Percentiles rank a stretch among this genome's conserved stretches.
These are phyloP conservation scores for Malacoraja senta DNA, from an alignment of 2,797 vertebrate genomes.

Conservation along the genomic window DNA sequence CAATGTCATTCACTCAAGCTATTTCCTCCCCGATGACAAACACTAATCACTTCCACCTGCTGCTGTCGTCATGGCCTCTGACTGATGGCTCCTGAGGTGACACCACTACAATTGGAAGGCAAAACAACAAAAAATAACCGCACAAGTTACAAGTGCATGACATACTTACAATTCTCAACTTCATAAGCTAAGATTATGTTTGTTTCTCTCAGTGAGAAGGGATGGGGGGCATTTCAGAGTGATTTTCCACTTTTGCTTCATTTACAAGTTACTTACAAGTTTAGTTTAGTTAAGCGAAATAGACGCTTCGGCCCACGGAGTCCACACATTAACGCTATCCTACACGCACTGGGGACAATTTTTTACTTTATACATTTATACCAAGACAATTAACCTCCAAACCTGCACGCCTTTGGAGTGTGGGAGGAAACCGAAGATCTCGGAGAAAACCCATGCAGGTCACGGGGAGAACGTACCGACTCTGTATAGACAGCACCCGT, in stretches of 20 bases:
- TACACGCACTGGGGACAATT: no score
- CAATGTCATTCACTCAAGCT: slow-evolving; percentile 29
- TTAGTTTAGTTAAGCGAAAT: no score
- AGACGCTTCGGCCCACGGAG: no score
- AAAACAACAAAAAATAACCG: not conserved
- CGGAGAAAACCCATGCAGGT: no score
- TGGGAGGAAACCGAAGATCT: no score
- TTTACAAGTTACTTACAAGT: not conserved
- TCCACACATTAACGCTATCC: no score
- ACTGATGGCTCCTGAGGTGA: not conserved
- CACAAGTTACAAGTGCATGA: no score
- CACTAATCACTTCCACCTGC: slow-evolving; percentile 36
- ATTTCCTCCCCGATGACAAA: slow-evolving; percentile 35
- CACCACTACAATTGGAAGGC: not conserved
- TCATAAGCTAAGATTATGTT: not conserved
- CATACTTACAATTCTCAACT: not conserved
- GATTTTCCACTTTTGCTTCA: not conserved
- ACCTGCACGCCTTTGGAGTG: no score
- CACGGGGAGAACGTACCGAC: no score
- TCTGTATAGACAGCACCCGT: no score
- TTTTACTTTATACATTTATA: no score
- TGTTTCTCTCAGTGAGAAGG: not conserved
- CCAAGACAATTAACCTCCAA: no score
- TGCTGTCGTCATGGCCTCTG: slow-evolving; percentile 9
- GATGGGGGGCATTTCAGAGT: not conserved